Evolutionary conservation across 2,113 vertebrate genomes (phyloP), one percentile per base, ranked within the genome.

Genomic region (Prochilodus magdalenae): DNA sequence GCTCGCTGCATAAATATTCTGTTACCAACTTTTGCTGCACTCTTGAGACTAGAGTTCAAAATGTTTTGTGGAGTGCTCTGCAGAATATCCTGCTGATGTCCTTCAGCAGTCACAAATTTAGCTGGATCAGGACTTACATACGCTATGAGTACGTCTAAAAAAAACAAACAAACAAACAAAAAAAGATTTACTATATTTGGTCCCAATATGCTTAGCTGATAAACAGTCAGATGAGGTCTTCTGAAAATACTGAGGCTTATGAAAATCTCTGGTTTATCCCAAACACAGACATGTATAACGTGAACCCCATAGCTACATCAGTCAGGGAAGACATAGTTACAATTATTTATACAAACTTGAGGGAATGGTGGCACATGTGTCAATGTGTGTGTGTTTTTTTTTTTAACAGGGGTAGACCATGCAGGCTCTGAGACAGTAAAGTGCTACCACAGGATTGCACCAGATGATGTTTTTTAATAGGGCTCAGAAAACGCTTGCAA

Each of bases 381-480:
- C 36, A 51, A 72, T 86, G 49, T 85, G 82, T 47, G 60, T 73
- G 82, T 47, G 60, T 73, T 63, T 67, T 82, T 89, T 79, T 79
- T 85, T 81, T 83, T 77, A 75, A 83, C 49, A 90, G 69, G 80
- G 62, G 30, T 29, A 84, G 65, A 26, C 77, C 40, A 85, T 81
- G 83, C 79, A 86, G 80, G 69, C 27, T 55, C 36, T 73, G 81
- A 40, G 36, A 22, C 0, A 22, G 4, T 55, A 79, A 69, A 80
- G 63, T 75, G 83, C 77, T 80, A 72, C 80, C 70, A 22, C 73
- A 49, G 76, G 83, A 72, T 73, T 73, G 74, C 33, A n/a, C 66
- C 16, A 22, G 18, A 40, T 40, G n/a, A 22, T 15, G 47, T 75
- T 76, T 77, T 84, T 47, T n/a, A 66, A 80, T 63, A 44, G 53